These are phyloP conservation scores for Oreotrochilus melanogaster DNA, from an alignment of 2,113 vertebrate species.

Conservation along the genomic window DNA sequence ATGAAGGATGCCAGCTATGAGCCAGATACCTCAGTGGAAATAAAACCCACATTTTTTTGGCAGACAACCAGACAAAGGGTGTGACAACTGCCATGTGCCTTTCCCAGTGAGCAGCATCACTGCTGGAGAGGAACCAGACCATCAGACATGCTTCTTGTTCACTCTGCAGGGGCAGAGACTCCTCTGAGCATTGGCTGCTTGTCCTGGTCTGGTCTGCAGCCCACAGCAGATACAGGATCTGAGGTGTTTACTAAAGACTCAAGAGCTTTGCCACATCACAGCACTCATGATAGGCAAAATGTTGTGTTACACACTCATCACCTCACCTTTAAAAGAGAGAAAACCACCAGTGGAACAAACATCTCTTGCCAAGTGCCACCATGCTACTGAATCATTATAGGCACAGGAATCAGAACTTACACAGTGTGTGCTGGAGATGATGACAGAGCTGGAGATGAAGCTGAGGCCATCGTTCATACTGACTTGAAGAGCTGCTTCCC, in stretches of 20 bases:
- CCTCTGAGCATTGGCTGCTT: neutral
- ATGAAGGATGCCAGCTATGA: neutral
- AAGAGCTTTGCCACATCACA: neutral
- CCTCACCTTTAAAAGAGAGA: neutral
- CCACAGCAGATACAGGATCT: neutral
- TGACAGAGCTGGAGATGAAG: slow-evolving; percentile 98
- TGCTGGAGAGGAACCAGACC: neutral
- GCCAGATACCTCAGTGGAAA: neutral
- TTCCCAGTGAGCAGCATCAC: neutral
- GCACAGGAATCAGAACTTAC: slow-evolving; percentile 77
- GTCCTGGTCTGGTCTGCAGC: neutral
- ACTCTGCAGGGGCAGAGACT: neutral
- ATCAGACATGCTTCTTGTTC: neutral
- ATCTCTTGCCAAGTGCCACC: fast-evolving
- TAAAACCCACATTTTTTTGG: neutral
- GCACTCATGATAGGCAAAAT: fast-evolving
- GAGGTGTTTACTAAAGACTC: neutral
- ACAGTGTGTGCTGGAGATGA: slow-evolving; percentile 94
- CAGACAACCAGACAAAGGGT: neutral
- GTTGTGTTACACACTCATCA: fast-evolving
- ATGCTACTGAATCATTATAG: neutral
- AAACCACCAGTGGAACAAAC: fast-evolving
- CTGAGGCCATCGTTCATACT: slow-evolving; percentile 98
- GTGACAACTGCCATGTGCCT: neutral
- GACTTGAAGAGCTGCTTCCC: slow-evolving; percentile 93